Percentiles rank a stretch among this genome's conserved stretches.
Evolutionary conservation across 2,113 vertebrate species (phyloP).

Genomic region (Dicaeum eximium): DNA sequence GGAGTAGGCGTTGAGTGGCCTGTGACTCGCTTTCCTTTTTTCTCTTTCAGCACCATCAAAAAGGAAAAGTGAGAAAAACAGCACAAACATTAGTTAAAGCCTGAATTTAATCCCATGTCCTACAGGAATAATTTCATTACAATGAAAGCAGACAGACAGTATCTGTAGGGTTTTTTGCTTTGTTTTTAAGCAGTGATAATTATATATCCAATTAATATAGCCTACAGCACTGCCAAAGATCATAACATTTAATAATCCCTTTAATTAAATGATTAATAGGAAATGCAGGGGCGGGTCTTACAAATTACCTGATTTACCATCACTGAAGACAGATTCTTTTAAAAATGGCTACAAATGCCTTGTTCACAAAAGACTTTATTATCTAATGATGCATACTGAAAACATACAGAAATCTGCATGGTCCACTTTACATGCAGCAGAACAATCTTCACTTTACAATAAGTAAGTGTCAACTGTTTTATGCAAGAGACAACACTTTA

Average conservation of each 20-base stretch:
- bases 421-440: conserved; percentile 83
- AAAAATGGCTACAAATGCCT: conserved; percentile 85
- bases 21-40: conserved; percentile 86
- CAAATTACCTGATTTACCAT: conserved; percentile 79
- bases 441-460: conserved; percentile 85
- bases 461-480: conserved; percentile 85
- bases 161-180: conserved; percentile 48
- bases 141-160: conserved; percentile 74
- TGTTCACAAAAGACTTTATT: conserved; percentile 91
- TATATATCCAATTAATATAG: conserved; percentile 55
- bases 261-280: conserved; percentile 62
- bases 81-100: conserved; percentile 90
- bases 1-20: conserved; percentile 85
- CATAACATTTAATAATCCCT: conserved; percentile 55
- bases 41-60: conserved; percentile 91
- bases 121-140: conserved; percentile 80
- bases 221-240: conserved; percentile 45
- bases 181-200: conserved; percentile 48
- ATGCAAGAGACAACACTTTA: conserved; percentile 84
- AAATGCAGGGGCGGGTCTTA: conserved; percentile 65
- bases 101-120: conserved; percentile 67
- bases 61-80: conserved; percentile 93
- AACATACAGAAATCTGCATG: conserved; percentile 87
- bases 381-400: conserved; percentile 86
- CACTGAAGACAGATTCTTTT: conserved; percentile 79